phyloP scores from a whole-genome alignment of 2,888 invertebrate genomes.

The Elegia similella region DNA sequence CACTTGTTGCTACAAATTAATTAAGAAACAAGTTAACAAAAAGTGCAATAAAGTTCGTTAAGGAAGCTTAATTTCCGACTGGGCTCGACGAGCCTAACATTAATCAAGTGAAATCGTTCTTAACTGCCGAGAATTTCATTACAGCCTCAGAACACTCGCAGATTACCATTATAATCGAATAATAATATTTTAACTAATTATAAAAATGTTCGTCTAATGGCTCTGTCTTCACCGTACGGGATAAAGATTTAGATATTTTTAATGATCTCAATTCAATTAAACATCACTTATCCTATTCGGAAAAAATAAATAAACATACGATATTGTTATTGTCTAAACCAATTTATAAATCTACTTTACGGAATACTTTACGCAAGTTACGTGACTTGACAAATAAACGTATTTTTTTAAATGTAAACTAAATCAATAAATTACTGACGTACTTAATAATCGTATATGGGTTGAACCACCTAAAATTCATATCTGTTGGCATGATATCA shows the following conservation, averaged over 20 bases:
- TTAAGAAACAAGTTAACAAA: constrained; percentile 72
- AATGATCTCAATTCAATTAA: too few species aligned
- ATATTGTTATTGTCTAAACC: too few species aligned
- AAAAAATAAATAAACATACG: too few species aligned
- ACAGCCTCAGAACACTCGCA: constrained; percentile 50
- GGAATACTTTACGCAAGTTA: too few species aligned
- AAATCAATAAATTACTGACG: too few species aligned
- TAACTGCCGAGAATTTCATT: constrained; percentile 57
- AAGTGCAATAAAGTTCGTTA: constrained; percentile 71
- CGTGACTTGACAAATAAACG: too few species aligned
- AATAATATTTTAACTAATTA: constrained; percentile 18
- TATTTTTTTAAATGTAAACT: too few species aligned
- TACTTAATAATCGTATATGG: too few species aligned
- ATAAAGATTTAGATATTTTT: not conserved
- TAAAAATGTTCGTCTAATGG: not conserved
- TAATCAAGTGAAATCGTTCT: constrained; percentile 64
- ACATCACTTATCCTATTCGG: too few species aligned
- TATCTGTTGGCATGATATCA: too few species aligned
- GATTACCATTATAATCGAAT: constrained; percentile 48
- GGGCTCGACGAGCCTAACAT: constrained; percentile 58
- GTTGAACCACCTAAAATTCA: too few species aligned
- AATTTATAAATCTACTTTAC: too few species aligned
- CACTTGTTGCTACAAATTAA: constrained; percentile 74
- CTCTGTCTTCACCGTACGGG: not conserved
- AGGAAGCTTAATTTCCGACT: constrained; percentile 68